Percentiles rank a stretch among this genome's conserved stretches.
Evolutionary conservation across 1,140 invertebrate species (phyloP).

Genomic region (Arion vulgaris): DNA sequence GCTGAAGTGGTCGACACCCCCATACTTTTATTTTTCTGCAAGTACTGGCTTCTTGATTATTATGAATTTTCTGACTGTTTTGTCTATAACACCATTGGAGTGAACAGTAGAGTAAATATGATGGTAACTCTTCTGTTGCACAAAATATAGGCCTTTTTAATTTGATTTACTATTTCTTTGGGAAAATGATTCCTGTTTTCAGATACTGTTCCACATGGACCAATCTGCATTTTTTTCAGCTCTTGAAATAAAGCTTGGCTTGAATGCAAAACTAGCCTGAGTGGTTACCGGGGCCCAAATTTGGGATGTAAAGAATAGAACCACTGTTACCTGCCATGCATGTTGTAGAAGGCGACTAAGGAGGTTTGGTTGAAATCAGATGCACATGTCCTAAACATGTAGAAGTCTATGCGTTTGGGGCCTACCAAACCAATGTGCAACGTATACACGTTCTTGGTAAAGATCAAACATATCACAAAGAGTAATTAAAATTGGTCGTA

Average conservation of each 20-base stretch:
- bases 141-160: not conserved
- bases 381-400: too few species aligned
- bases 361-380: too few species aligned
- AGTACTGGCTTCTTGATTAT: not conserved
- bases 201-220: not conserved
- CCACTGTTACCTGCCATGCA: too few species aligned
- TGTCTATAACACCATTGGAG: constrained; percentile 2
- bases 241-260: not conserved
- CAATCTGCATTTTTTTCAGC: constrained; percentile 1
- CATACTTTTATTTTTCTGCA: not conserved
- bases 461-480: too few species aligned
- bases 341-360: too few species aligned
- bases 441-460: too few species aligned
- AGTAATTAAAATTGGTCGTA: too few species aligned
- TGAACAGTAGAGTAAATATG: not conserved
- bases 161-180: not conserved
- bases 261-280: too few species aligned
- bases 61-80: not conserved
- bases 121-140: not conserved
- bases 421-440: too few species aligned
- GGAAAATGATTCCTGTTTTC: not conserved
- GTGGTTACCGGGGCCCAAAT: too few species aligned
- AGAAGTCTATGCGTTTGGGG: too few species aligned
- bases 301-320: too few species aligned
- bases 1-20: not conserved